These are phyloP conservation scores for Pachycephus smyrnensis DNA, from an alignment of 2,888 invertebrate genomes.

Conservation along the genomic window DNA sequence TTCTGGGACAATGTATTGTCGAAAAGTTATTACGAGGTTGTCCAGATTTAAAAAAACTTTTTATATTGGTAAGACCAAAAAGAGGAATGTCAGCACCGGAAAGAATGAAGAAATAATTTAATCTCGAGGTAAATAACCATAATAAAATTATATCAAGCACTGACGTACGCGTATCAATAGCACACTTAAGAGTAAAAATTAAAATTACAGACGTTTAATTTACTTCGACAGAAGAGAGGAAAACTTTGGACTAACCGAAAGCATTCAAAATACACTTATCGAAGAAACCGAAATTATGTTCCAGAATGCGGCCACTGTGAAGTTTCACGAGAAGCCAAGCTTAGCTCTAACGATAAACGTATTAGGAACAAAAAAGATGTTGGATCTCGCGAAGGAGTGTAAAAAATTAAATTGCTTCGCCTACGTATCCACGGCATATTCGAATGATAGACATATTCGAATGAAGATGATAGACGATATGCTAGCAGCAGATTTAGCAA, in stretches of 20 bases:
- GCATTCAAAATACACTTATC: slow-evolving; percentile 30
- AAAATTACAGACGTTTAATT: slow-evolving; percentile 43
- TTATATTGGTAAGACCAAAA: slow-evolving; percentile 29
- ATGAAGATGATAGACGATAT: slow-evolving; percentile 44
- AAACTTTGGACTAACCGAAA: slow-evolving; percentile 37
- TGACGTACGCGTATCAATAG: too few relatives aligned
- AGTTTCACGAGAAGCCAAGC: slow-evolving; percentile 33
- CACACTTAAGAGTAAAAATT: too few relatives aligned
- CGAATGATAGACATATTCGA: too few relatives aligned
- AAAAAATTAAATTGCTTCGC: slow-evolving; percentile 38
- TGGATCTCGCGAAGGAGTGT: slow-evolving; percentile 47
- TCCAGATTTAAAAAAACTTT: slow-evolving; percentile 41
- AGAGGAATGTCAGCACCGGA: too few relatives aligned
- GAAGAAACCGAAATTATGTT: slow-evolving; percentile 44
- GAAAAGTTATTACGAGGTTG: slow-evolving; percentile 49
- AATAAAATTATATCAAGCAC: too few relatives aligned
- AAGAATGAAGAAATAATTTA: slow-evolving; percentile 27
- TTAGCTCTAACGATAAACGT: slow-evolving; percentile 39
- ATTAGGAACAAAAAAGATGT: slow-evolving; percentile 42
- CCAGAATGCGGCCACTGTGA: slow-evolving; percentile 43
- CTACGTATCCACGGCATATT: slow-evolving; percentile 49
- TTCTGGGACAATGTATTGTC: slow-evolving; percentile 43
- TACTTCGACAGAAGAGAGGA: slow-evolving; percentile 22
- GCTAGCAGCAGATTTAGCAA: slow-evolving; percentile 36
- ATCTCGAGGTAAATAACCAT: slow-evolving; percentile 34